Conservation (phyloP, 2,888 invertebrate genomes). For the Drosophila nigricruria region DNA sequence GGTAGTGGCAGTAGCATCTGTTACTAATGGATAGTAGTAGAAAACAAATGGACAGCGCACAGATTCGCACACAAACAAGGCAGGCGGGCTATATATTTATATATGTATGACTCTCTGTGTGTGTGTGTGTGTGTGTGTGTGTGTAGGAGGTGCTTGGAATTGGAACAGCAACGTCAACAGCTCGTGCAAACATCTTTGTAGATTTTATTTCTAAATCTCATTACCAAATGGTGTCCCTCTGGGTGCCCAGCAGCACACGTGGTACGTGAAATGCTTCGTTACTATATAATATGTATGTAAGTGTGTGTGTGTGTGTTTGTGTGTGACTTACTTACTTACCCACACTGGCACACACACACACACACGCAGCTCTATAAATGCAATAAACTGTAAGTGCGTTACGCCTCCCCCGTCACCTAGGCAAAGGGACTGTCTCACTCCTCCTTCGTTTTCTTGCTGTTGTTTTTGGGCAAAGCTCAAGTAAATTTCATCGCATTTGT, state of each 20-base stretch:
- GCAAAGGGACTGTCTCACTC: background rate
- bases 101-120: constrained; percentile 8
- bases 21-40: constrained; percentile 78
- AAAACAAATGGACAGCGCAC: constrained; percentile 80
- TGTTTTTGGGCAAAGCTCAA: constrained; percentile 34
- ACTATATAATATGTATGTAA: constrained; percentile 7
- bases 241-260: constrained; percentile 51
- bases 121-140: constrained; percentile 7
- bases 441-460: constrained; percentile 17
- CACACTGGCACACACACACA: constrained; percentile 18
- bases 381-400: constrained; percentile 79
- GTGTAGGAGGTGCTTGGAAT: background rate
- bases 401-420: constrained; percentile 12
- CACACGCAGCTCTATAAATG: constrained; percentile 62
- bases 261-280: constrained; percentile 31
- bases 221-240: constrained; percentile 80
- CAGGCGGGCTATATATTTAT: background rate
- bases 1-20: constrained; percentile 75
- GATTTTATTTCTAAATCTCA: constrained; percentile 81
- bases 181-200: constrained; percentile 81
- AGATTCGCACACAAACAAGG: constrained; percentile 49
- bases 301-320: constrained; percentile 24
- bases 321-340: constrained; percentile 44
- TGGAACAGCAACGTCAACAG: constrained; percentile 68
- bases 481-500: constrained; percentile 22